Percentiles rank a stretch among this genome's conserved stretches.
Conservation (phyloP, 2,888 invertebrate species). For the Lasioglossum lativentre region DNA sequence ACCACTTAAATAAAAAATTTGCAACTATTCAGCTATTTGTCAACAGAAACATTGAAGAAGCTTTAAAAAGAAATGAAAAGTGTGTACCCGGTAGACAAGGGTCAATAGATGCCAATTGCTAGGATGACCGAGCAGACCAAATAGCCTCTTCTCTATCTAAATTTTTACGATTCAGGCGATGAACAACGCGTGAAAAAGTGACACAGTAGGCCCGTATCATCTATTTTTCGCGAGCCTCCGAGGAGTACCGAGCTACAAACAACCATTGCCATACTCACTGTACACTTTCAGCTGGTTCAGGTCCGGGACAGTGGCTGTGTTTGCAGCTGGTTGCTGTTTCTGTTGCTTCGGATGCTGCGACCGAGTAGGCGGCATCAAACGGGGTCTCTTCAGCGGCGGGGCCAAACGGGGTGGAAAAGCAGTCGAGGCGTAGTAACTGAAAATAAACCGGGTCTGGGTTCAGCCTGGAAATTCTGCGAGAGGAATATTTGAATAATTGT, state of each 20-base stretch:
- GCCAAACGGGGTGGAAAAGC: constrained; percentile 87
- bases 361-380: constrained; percentile 86
- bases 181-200: background rate
- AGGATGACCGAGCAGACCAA: background rate
- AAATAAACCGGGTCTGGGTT: constrained; percentile 72
- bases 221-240: background rate
- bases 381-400: constrained; percentile 87
- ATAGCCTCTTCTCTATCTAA: too few species aligned
- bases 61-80: too few species aligned
- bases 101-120: too few species aligned
- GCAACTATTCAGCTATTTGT: too few species aligned
- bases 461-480: background rate
- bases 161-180: too few species aligned
- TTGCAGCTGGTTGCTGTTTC: constrained; percentile 78
- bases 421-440: constrained; percentile 88
- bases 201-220: background rate
- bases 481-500: constrained; percentile 32
- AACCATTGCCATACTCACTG: constrained; percentile 86
- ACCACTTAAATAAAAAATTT: too few species aligned
- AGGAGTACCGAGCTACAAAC: background rate
- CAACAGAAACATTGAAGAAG: too few species aligned
- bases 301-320: constrained; percentile 83
- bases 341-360: constrained; percentile 80
- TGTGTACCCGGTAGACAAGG: too few species aligned
- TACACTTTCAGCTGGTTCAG: constrained; percentile 88